phyloP scores from a whole-genome alignment of 2,113 vertebrate species.

The Mionectes macconnelli region DNA sequence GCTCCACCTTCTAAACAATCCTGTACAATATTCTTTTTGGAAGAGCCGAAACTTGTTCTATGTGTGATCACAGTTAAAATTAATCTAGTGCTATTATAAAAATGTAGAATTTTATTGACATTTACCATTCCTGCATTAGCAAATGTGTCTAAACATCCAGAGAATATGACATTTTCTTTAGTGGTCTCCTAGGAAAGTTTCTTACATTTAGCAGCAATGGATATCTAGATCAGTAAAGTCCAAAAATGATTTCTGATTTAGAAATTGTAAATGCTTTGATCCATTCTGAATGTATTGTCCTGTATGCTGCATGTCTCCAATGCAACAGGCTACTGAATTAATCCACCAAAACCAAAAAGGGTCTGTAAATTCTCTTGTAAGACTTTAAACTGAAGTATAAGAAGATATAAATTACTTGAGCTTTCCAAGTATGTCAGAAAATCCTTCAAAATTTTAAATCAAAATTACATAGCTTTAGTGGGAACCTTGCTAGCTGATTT shows the following conservation, averaged over 20 bases:
- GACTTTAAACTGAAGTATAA: not conserved
- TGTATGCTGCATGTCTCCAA: not conserved
- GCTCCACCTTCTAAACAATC: not conserved
- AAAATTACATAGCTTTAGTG: not conserved
- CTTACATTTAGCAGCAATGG: not conserved
- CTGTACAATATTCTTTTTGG: not conserved
- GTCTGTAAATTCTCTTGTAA: not conserved
- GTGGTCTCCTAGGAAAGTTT: not conserved
- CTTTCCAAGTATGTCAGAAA: not conserved
- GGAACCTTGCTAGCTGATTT: not conserved
- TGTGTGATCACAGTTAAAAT: not conserved
- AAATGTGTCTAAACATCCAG: not conserved
- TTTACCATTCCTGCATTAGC: not conserved
- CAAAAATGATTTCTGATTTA: not conserved
- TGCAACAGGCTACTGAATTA: not conserved
- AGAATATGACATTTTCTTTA: not conserved
- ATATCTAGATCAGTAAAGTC: not conserved
- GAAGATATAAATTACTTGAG: not conserved
- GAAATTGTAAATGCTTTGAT: not conserved
- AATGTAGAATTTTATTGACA: not conserved
- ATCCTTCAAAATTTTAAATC: not conserved
- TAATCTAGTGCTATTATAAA: not conserved
- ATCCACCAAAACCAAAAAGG: not conserved
- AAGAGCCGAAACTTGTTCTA: not conserved
- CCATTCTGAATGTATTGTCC: not conserved